Evolutionary conservation across 2,888 invertebrate species (phyloP), one percentile per base, ranked within the genome.

Genomic region (Pyrrhia umbra): DNA sequence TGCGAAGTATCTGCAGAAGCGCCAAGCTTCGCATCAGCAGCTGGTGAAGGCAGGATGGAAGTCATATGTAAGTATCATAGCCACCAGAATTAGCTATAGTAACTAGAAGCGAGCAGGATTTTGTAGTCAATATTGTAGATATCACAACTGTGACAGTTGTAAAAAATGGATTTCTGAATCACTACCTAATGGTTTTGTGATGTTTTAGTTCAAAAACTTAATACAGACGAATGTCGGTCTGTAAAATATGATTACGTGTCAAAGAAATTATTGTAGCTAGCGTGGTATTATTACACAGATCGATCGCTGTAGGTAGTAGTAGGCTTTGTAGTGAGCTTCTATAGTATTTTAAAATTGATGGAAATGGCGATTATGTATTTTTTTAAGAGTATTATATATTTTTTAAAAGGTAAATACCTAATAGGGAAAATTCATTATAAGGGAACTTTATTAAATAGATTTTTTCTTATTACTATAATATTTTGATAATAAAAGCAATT

Each of bases 1-100:
- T 97, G 97, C 85, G 97, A 97, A 88, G 97, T 97, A 61, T 97
- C 97, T 21, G 97, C 97, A 0, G 97, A 97, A 90, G 97, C 97
- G 50, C 97, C 97, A 6, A 97, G 97, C 75, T 97, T 97, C 85
- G 96, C 96, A 2, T 97, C 97, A 8, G 96, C 96, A 0, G 96
- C 97, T 73, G 97, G 96, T 50, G 97, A 97, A 89, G 96, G 97
- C 30, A 95, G 96, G 84, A 96, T 97, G 97, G 97, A 97, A 93
- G 96, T 97, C 84, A 96, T 97, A 81, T 97, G 97, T 97, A 95
- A 96, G 97, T 96, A 25, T n/a, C n/a, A 10, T 47, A 20, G 2
- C 0, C n/a, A n/a, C n/a, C n/a, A n/a, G n/a, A n/a, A n/a, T n/a
- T n/a, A n/a, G n/a, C n/a, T n/a, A n/a, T n/a, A n/a, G n/a, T n/a